Conservation (phyloP, 2,113 vertebrate genomes). For the rabbit (Oryctolagus cuniculus) region DNA sequence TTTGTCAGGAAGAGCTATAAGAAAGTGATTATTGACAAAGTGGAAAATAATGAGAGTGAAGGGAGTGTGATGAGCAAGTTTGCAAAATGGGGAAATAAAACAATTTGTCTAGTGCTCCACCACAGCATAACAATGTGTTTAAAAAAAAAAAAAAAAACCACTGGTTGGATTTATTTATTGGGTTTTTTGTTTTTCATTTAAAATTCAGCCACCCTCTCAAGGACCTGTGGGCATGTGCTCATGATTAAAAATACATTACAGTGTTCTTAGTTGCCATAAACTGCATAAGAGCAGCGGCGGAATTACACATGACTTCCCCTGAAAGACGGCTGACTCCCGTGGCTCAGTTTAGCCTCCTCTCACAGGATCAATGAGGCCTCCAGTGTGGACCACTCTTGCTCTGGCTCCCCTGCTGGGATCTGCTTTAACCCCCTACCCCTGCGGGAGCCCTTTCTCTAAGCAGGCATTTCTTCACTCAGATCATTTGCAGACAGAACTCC, state of each 20-base stretch:
- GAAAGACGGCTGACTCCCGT: neutral
- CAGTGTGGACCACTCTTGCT: neutral
- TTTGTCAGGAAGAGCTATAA: neutral
- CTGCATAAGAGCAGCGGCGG: neutral
- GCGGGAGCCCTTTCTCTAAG: neutral
- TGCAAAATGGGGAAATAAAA: neutral
- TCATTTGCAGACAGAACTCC: neutral
- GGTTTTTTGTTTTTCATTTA: conserved; percentile 50
- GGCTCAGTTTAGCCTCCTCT: neutral
- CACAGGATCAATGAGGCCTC: neutral
- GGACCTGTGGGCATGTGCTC: neutral
- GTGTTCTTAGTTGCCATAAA: neutral
- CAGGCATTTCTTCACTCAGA: neutral
- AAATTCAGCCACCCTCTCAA: conserved; percentile 23
- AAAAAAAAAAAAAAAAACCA: neutral
- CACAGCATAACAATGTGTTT: neutral
- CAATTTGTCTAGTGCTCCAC: neutral
- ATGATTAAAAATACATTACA: conserved; percentile 46
- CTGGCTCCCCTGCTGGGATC: neutral
- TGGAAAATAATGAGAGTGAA: neutral
- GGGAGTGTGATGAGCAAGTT: neutral
- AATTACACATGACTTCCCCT: neutral
- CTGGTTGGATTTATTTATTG: neutral
- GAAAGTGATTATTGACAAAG: neutral
- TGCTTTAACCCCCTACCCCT: neutral